Evolutionary conservation across 2,888 invertebrate genomes (phyloP).

Genomic region (Acleris literana): DNA sequence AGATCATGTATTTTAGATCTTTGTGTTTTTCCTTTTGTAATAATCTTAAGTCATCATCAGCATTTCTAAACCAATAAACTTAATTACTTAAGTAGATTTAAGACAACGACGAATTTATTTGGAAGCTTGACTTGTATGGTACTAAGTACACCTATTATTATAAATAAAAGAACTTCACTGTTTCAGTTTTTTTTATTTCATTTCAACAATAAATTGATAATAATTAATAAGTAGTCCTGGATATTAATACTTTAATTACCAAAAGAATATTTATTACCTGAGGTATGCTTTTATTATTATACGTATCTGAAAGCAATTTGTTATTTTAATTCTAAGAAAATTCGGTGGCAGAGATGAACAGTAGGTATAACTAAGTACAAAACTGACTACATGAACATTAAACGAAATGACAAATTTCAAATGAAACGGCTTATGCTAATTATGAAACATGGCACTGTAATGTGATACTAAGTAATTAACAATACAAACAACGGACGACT

Average conservation of each 20-base stretch:
- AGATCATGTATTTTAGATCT: neutral
- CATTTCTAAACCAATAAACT: neutral
- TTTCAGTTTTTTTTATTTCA: constrained; percentile 62
- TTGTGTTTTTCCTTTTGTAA: too few relatives aligned
- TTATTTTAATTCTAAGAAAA: constrained; percentile 24
- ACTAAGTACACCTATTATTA: constrained; percentile 32
- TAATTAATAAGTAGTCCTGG: constrained; percentile 18
- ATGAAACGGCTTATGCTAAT: constrained; percentile 33
- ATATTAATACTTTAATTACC: constrained; percentile 16
- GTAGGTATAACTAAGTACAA: constrained; percentile 34
- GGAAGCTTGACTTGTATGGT: constrained; percentile 3
- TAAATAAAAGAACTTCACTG: constrained; percentile 67
- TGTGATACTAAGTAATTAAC: constrained; percentile 37
- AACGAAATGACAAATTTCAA: constrained; percentile 26
- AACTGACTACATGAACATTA: constrained; percentile 32
- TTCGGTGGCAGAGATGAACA: constrained; percentile 33
- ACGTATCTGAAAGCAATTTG: constrained; percentile 20
- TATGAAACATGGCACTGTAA: constrained; percentile 47
- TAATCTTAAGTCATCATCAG: too few relatives aligned
- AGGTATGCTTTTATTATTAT: constrained; percentile 17
- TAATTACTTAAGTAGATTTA: constrained; percentile 14
- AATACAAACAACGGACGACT: constrained; percentile 20
- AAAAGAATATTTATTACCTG: constrained; percentile 25
- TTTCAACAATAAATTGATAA: constrained; percentile 61
- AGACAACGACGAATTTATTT: constrained; percentile 15